Conservation (phyloP, 2,797 vertebrate genomes). For the Nannoperca obscura region DNA sequence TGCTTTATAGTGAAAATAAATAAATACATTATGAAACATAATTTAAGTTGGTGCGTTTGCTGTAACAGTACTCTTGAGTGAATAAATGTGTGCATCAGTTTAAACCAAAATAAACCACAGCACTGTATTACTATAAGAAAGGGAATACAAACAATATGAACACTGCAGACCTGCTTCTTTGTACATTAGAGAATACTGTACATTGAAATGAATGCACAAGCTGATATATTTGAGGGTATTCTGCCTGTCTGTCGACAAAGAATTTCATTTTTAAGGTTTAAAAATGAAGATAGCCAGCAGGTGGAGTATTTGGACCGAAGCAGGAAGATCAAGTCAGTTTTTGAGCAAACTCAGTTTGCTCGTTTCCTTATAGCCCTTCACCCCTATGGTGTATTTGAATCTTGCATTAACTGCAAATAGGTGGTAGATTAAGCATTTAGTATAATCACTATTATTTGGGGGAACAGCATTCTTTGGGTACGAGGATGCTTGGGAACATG, state of each 20-base stretch:
- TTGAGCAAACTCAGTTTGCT: neutral
- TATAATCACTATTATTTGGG: conserved; percentile 74
- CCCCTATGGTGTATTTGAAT: neutral
- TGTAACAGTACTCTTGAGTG: neutral
- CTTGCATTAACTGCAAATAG: neutral
- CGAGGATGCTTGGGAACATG: conserved; percentile 92
- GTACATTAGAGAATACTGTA: neutral
- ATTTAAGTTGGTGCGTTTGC: neutral
- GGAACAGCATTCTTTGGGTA: conserved; percentile 80
- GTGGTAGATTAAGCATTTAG: neutral
- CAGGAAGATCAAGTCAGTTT: neutral
- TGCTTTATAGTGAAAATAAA: conserved; percentile 4
- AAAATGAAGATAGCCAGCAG: conserved; percentile 30
- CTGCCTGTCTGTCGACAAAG: neutral
- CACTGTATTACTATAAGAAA: neutral
- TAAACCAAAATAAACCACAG: conserved; percentile 1
- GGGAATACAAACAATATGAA: neutral
- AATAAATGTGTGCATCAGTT: neutral
- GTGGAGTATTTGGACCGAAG: conserved; percentile 38
- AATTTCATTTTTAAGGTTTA: neutral
- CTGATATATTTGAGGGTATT: neutral
- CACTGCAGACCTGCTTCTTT: neutral
- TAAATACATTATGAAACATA: neutral
- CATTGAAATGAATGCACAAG: neutral
- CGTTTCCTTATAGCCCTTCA: neutral